Evolutionary conservation across 2,888 invertebrate species (phyloP).

Genomic region (Magallana nippona): DNA sequence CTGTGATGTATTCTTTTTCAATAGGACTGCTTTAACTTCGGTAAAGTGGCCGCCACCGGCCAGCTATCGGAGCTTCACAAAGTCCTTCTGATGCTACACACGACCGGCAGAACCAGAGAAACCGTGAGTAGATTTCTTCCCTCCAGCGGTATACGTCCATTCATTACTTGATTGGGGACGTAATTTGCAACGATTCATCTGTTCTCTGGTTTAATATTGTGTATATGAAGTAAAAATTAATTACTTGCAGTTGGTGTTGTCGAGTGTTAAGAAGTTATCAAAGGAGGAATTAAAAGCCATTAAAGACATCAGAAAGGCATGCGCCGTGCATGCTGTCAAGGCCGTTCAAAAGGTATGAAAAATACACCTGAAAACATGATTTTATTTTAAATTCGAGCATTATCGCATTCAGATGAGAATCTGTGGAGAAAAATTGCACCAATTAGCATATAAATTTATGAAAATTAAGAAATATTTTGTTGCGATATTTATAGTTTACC

Average conservation of each 20-base stretch:
- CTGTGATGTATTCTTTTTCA: background rate
- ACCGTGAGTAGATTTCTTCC: slow-evolving; percentile 5
- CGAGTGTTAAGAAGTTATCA: slow-evolving; percentile 32
- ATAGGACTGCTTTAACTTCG: slow-evolving; percentile 46
- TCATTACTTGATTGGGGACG: background rate
- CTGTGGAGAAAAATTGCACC: background rate
- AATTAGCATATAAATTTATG: no score
- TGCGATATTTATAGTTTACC: no score
- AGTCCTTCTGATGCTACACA: slow-evolving; percentile 44
- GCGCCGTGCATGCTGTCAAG: slow-evolving; percentile 36
- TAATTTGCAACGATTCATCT: no score
- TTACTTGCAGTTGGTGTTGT: slow-evolving; percentile 4
- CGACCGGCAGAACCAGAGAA: background rate
- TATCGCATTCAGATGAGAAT: no score
- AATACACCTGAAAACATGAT: no score
- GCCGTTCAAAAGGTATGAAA: slow-evolving; percentile 36
- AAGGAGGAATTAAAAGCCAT: slow-evolving; percentile 38
- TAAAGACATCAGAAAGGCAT: slow-evolving; percentile 34
- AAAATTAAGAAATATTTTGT: no score
- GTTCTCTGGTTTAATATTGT: background rate
- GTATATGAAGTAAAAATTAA: background rate
- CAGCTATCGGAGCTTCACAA: slow-evolving; percentile 43
- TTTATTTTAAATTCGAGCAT: no score
- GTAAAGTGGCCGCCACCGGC: slow-evolving; percentile 36
- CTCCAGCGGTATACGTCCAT: background rate